Evolutionary conservation across 2,888 invertebrate species (phyloP).

Genomic region (Automeris io): DNA sequence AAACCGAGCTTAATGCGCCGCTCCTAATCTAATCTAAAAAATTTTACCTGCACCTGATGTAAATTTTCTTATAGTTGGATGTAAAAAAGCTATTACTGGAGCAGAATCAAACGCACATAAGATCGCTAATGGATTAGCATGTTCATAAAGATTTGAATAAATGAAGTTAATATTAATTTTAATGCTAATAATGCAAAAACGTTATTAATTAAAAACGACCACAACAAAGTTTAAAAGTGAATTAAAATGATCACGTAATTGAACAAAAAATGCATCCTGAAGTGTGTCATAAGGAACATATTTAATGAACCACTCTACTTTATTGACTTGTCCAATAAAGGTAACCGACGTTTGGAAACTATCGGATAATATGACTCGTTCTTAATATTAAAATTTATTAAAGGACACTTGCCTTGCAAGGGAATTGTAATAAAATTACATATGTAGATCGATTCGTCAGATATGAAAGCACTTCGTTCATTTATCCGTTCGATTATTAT

Average conservation of each 20-base stretch:
- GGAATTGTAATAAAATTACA: slow-evolving; percentile 54
- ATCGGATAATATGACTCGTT: slow-evolving; percentile 37
- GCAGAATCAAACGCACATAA: slow-evolving; percentile 35
- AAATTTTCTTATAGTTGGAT: slow-evolving; percentile 36
- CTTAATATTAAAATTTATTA: slow-evolving; percentile 47
- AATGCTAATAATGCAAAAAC: slow-evolving; percentile 32
- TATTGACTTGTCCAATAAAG: slow-evolving; percentile 62
- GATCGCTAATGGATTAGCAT: slow-evolving; percentile 38
- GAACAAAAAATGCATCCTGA: slow-evolving; percentile 55
- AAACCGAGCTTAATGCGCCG: slow-evolving; percentile 49
- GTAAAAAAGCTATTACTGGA: slow-evolving; percentile 32
- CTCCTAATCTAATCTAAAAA: slow-evolving; percentile 61
- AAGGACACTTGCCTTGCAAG: slow-evolving; percentile 61
- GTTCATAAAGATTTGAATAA: slow-evolving; percentile 35
- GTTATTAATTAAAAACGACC: slow-evolving; percentile 37
- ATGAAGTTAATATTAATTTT: slow-evolving; percentile 41
- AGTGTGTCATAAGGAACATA: slow-evolving; percentile 30
- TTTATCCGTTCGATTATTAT: slow-evolving; percentile 30
- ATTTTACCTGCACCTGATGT: slow-evolving; percentile 59
- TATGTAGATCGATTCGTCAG: slow-evolving; percentile 48
- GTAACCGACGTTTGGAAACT: slow-evolving; percentile 41
- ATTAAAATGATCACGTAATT: slow-evolving; percentile 48
- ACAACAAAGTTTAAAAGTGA: slow-evolving; percentile 40
- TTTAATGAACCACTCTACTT: slow-evolving; percentile 64
- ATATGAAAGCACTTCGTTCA: slow-evolving; percentile 31